Percentiles rank a stretch among this genome's conserved stretches.
Conservation (phyloP, 37 sponge, comb jelly and placozoan species). For the Cladorhizidae sp. region DNA sequence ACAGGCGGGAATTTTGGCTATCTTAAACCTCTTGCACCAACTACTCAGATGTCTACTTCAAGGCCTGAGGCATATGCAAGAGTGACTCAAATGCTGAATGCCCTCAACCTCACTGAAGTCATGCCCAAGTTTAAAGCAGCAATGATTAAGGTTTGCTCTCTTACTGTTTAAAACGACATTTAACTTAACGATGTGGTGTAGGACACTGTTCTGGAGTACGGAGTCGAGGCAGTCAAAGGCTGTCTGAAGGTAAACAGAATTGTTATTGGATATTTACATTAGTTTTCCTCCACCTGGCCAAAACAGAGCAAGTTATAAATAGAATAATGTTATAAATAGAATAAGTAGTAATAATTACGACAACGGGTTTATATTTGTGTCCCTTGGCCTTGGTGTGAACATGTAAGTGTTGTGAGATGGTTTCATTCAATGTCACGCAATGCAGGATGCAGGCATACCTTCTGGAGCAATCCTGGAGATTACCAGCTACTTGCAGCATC, state of each 20-base stretch:
- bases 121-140: slow-evolving; percentile 11
- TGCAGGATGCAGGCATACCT: slow-evolving; percentile 15
- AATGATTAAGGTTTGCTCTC: slow-evolving; percentile 3
- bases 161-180: not conserved
- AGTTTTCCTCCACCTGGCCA: not conserved
- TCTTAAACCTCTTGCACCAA: too few species aligned
- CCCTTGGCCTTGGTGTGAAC: too few species aligned
- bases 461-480: slow-evolving; percentile 13
- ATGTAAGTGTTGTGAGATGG: too few species aligned
- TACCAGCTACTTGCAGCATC: not conserved
- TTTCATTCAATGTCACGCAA: too few species aligned
- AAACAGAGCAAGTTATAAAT: not conserved
- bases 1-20: too few species aligned
- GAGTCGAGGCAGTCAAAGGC: not conserved
- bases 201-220: slow-evolving; percentile 14
- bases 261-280: not conserved
- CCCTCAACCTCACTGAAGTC: slow-evolving; percentile 1
- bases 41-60: too few species aligned
- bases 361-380: too few species aligned
- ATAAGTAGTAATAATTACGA: too few species aligned
- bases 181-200: not conserved
- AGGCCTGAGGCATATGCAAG: not conserved
- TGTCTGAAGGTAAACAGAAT: slow-evolving; percentile 11
- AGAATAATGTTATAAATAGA: not conserved
- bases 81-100: not conserved